A percentile compares a stretch with the other conserved stretches of the same genome.
phyloP scores from a whole-genome alignment of 2,888 invertebrate species.

The Meloe dianella region DNA sequence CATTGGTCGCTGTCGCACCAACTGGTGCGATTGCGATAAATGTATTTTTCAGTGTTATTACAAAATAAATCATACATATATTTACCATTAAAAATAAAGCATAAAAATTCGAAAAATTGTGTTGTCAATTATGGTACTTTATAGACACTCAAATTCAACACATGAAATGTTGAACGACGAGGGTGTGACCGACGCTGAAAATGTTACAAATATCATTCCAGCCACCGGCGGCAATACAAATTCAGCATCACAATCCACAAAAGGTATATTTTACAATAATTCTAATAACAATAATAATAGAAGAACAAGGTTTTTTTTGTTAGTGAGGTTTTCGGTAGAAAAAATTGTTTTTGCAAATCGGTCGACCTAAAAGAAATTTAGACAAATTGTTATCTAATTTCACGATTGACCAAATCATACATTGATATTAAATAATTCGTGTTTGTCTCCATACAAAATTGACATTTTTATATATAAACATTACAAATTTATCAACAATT shows the following conservation, averaged over 20 bases:
- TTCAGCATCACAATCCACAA: slow-evolving; percentile 18
- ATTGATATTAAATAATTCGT: neutral
- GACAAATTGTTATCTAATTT: neutral
- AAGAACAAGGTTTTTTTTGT: neutral
- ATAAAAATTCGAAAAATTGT: slow-evolving; percentile 14
- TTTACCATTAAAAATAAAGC: slow-evolving; percentile 11
- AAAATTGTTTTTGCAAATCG: neutral
- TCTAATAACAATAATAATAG: neutral
- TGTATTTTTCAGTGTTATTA: neutral
- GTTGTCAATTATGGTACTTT: slow-evolving; percentile 27
- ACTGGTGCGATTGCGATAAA: slow-evolving; percentile 24
- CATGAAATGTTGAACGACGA: slow-evolving; percentile 28
- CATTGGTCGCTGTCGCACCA: slow-evolving; percentile 28
- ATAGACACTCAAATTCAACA: slow-evolving; percentile 29
- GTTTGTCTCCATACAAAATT: neutral
- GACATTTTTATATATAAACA: neutral
- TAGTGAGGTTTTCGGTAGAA: neutral
- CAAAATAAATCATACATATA: slow-evolving; percentile 10
- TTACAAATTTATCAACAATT: slow-evolving; percentile 5
- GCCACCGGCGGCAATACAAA: slow-evolving; percentile 15
- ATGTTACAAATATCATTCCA: slow-evolving; percentile 23
- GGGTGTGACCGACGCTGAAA: slow-evolving; percentile 33
- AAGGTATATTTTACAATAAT: slow-evolving; percentile 25
- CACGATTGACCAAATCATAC: neutral
- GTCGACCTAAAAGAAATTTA: neutral